Evolutionary conservation across 2,113 vertebrate species (phyloP).

Genomic region (Cottus gobio): DNA sequence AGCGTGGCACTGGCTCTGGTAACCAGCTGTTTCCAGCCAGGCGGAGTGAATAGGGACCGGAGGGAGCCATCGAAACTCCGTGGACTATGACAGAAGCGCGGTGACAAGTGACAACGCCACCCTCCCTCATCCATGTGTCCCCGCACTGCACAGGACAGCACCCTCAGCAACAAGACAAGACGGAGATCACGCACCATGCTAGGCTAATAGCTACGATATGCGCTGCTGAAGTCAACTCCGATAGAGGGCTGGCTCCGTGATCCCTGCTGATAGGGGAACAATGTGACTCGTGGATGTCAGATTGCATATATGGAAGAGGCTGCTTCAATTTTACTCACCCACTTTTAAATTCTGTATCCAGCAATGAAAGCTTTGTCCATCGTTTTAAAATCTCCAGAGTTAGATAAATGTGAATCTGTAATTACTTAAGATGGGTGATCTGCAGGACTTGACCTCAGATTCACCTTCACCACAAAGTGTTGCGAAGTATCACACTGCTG

Average conservation of each 20-base stretch:
- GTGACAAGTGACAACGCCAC: constrained; percentile 69
- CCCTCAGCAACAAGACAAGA: constrained; percentile 73
- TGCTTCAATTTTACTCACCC: constrained; percentile 12
- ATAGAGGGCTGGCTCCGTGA: constrained; percentile 63
- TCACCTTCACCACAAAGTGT: constrained; percentile 62
- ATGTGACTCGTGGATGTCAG: constrained; percentile 62
- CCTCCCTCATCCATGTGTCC: constrained; percentile 54
- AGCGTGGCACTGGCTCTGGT: constrained; percentile 33
- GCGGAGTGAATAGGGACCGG: constrained; percentile 69
- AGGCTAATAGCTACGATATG: constrained; percentile 70
- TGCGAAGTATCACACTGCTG: constrained; percentile 66
- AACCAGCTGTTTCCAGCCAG: constrained; percentile 74
- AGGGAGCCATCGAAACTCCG: constrained; percentile 65
- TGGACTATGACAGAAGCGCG: constrained; percentile 64
- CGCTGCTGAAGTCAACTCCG: constrained; percentile 66
- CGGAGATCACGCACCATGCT: constrained; percentile 68
- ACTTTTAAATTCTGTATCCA: constrained; percentile 19
- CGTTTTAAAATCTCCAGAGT: constrained; percentile 13
- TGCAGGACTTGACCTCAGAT: constrained; percentile 58
- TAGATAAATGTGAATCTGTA: not conserved
- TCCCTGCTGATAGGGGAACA: constrained; percentile 67
- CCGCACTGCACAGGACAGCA: constrained; percentile 64
- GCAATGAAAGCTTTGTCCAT: constrained; percentile 20
- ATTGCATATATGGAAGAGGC: constrained; percentile 54
- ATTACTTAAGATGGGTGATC: not conserved